phyloP scores from a whole-genome alignment of 2,888 invertebrate species.

The Abscondita cerata region DNA sequence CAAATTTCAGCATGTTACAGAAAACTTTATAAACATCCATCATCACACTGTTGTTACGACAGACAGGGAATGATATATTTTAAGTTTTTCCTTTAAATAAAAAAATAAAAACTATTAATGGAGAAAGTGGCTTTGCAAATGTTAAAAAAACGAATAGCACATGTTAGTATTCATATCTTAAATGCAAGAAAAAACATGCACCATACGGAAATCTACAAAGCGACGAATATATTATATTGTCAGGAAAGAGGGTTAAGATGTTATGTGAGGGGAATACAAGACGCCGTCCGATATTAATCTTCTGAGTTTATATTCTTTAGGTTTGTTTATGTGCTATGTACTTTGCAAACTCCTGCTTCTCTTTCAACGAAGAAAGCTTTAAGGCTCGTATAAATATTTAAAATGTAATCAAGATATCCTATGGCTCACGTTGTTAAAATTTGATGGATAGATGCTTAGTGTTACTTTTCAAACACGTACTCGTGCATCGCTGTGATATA shows the following conservation, averaged over 20 bases:
- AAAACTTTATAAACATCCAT: background rate
- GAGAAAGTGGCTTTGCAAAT: too few relatives aligned
- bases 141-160: slow-evolving; percentile 30
- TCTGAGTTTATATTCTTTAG: slow-evolving; percentile 32
- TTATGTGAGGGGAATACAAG: slow-evolving; percentile 20
- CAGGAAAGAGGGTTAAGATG: slow-evolving; percentile 23
- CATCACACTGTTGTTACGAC: background rate
- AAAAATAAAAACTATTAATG: too few relatives aligned
- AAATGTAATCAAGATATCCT: slow-evolving; percentile 36
- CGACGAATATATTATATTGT: slow-evolving; percentile 33
- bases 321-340: slow-evolving; percentile 34
- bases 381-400: slow-evolving; percentile 34
- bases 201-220: slow-evolving; percentile 16
- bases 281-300: slow-evolving; percentile 32
- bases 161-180: slow-evolving; percentile 31
- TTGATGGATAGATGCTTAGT: slow-evolving; percentile 24
- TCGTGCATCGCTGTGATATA: background rate
- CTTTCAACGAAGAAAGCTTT: slow-evolving; percentile 33
- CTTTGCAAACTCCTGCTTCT: slow-evolving; percentile 30
- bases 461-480: slow-evolving; percentile 14
- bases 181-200: slow-evolving; percentile 15
- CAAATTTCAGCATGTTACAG: too few relatives aligned
- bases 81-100: too few relatives aligned
- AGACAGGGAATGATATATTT: too few relatives aligned
- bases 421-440: slow-evolving; percentile 28